These are phyloP conservation scores for Trematomus loennbergii DNA, from an alignment of 2,113 vertebrate genomes.

Conservation along the genomic window DNA sequence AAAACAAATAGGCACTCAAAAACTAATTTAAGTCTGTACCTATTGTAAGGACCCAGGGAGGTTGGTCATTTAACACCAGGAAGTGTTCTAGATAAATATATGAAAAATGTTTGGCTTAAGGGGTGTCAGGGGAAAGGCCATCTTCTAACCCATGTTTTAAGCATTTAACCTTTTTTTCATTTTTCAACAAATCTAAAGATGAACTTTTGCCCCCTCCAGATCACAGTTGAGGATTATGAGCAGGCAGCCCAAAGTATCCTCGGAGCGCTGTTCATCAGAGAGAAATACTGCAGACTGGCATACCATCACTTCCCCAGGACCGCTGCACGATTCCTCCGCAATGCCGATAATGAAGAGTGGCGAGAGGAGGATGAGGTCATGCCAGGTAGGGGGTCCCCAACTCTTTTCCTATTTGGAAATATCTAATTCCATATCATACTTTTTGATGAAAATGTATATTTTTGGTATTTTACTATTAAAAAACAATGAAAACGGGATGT, in stretches of 20 bases:
- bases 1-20: too few species aligned
- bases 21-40: neutral
- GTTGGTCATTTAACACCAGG: neutral
- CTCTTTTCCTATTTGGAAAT: too few species aligned
- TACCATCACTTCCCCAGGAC: constrained; percentile 94
- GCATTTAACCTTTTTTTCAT: neutral
- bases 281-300: constrained; percentile 93
- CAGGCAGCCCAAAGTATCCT: constrained; percentile 91
- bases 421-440: too few species aligned
- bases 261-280: constrained; percentile 92
- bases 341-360: constrained; percentile 82
- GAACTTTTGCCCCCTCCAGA: constrained; percentile 77
- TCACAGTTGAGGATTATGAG: constrained; percentile 96
- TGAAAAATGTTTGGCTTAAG: neutral
- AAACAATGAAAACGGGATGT: too few species aligned
- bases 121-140: neutral
- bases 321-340: constrained; percentile 88
- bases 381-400: constrained; percentile 84
- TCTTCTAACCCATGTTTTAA: neutral
- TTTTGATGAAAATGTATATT: too few species aligned
- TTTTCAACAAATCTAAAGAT: too few species aligned
- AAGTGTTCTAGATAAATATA: neutral
- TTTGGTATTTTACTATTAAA: too few species aligned
- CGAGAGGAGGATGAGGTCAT: constrained; percentile 88
- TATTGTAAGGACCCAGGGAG: too few species aligned